phyloP scores from a whole-genome alignment of 2,113 vertebrate genomes.

The Callaeas wilsoni region DNA sequence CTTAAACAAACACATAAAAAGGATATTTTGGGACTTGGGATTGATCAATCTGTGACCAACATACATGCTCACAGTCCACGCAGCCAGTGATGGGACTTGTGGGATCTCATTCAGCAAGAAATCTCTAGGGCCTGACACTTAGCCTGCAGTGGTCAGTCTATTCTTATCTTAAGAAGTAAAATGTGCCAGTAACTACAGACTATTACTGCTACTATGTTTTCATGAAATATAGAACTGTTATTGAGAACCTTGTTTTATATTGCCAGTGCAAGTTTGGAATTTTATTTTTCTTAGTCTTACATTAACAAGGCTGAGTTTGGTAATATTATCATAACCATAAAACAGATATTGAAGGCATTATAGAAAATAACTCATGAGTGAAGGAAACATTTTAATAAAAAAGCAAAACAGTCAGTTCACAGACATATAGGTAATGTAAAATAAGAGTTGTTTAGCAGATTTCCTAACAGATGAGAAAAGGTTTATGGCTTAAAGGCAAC shows the following conservation, averaged over 20 bases:
- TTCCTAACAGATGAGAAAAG: neutral
- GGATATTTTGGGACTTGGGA: neutral
- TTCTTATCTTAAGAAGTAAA: neutral
- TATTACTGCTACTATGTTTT: neutral
- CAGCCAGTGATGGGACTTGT: neutral
- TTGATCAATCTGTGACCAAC: neutral
- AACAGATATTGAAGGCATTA: neutral
- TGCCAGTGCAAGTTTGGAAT: constrained; percentile 35
- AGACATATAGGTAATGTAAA: neutral
- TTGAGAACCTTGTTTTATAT: constrained; percentile 2
- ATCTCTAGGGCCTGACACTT: neutral
- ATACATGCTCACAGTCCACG: neutral
- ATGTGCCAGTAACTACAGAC: neutral
- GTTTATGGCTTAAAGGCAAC: neutral
- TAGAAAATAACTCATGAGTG: neutral
- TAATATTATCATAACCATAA: neutral
- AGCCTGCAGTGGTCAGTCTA: neutral
- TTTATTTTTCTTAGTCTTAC: constrained; percentile 55
- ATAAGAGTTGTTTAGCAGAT: neutral
- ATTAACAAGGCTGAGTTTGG: neutral
- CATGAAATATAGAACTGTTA: neutral
- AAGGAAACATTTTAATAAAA: constrained; percentile 2
- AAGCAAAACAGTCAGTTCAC: neutral
- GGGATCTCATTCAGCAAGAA: neutral
- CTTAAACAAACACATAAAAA: neutral